Conservation (phyloP, 2,888 invertebrate species). For the Catocala sponsa region DNA sequence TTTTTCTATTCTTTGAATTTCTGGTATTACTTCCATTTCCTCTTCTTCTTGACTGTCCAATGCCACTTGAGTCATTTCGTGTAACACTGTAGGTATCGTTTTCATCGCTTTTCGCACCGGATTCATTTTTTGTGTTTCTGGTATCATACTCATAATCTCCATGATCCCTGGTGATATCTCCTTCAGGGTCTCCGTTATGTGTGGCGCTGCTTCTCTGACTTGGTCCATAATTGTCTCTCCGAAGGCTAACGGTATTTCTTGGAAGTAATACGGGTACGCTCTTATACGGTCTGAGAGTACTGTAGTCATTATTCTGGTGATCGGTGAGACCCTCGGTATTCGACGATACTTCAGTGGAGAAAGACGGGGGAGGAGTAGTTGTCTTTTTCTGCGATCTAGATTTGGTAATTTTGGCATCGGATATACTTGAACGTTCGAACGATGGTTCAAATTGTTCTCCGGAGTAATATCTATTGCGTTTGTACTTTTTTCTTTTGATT, state of each 20-base stretch:
- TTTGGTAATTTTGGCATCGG: conserved; percentile 44
- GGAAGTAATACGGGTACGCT: conserved; percentile 82
- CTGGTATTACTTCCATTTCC: conserved; percentile 60
- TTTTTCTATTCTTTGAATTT: conserved; percentile 53
- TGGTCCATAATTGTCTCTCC: conserved; percentile 83
- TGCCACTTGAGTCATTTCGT: conserved; percentile 80
- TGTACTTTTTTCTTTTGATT: conserved; percentile 54
- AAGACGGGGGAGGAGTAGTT: conserved; percentile 72
- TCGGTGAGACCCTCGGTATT: conserved; percentile 57
- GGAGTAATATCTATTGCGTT: conserved; percentile 53
- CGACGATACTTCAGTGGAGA: conserved; percentile 66
- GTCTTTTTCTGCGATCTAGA: conserved; percentile 70
- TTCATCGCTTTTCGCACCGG: conserved; percentile 77
- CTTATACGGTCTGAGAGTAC: conserved; percentile 81
- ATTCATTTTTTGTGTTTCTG: conserved; percentile 65
- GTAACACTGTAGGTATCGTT: conserved; percentile 75
- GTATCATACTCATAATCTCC: conserved; percentile 80
- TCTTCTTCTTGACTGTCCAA: conserved; percentile 66
- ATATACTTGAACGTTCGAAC: conserved; percentile 56
- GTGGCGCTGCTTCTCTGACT: conserved; percentile 81
- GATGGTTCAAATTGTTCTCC: conserved; percentile 50
- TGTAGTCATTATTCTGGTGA: conserved; percentile 73
- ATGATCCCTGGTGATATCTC: conserved; percentile 83
- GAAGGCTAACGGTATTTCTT: conserved; percentile 83
- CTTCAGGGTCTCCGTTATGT: conserved; percentile 78